Evolutionary conservation across 2,888 invertebrate genomes (phyloP).

Genomic region (Amiota mariae): DNA sequence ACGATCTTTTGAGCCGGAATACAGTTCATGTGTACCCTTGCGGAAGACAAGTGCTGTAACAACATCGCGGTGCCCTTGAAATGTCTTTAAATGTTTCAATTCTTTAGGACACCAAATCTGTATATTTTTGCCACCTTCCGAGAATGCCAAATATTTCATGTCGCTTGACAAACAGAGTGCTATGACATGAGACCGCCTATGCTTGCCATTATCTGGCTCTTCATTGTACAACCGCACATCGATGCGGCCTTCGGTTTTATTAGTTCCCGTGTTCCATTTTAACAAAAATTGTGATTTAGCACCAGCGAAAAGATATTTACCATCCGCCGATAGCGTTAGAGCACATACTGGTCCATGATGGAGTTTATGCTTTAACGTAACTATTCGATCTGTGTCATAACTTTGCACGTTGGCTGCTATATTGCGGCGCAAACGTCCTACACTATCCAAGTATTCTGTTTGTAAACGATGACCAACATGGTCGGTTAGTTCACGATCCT

Average conservation of each 20-base stretch:
- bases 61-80: constrained; percentile 84
- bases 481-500: constrained; percentile 78
- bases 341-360: constrained; percentile 88
- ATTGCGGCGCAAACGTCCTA: constrained; percentile 84
- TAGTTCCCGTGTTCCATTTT: constrained; percentile 85
- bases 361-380: constrained; percentile 82
- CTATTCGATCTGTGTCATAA: constrained; percentile 73
- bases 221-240: constrained; percentile 73
- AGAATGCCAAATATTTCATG: constrained; percentile 85
- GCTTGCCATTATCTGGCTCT: constrained; percentile 62
- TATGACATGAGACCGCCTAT: constrained; percentile 75
- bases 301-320: constrained; percentile 83
- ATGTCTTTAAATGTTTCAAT: constrained; percentile 84
- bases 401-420: constrained; percentile 80
- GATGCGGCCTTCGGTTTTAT: constrained; percentile 77
- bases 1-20: constrained; percentile 84
- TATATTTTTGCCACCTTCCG: constrained; percentile 81
- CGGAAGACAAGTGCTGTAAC: constrained; percentile 89
- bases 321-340: constrained; percentile 84
- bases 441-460: constrained; percentile 89
- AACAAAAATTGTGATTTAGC: constrained; percentile 91
- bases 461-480: constrained; percentile 81
- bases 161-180: constrained; percentile 85
- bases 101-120: constrained; percentile 89
- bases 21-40: constrained; percentile 88